A percentile compares a stretch with the other conserved stretches of the same genome.
Conservation (phyloP, 2,797 vertebrate genomes). For the Neosilurus hyrtlii region DNA sequence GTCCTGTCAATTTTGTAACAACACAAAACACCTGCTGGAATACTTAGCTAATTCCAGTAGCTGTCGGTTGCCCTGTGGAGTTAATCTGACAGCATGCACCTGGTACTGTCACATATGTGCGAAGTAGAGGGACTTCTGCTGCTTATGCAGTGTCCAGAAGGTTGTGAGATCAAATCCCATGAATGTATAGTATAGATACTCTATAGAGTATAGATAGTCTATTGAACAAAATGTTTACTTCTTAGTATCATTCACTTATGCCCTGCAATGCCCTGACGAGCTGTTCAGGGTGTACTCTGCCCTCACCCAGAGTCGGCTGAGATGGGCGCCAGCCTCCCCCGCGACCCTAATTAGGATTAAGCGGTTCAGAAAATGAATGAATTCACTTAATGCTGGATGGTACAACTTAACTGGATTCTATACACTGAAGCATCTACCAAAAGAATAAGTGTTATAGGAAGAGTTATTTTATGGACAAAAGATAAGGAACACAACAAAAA, state of each 20-base stretch:
- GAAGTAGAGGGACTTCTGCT: not conserved
- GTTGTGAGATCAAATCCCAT: constrained; percentile 2
- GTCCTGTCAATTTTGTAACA: constrained; percentile 12
- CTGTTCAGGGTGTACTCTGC: no score
- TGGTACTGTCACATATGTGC: constrained; percentile 5
- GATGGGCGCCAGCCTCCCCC: no score
- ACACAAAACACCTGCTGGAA: constrained; percentile 27
- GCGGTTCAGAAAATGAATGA: no score
- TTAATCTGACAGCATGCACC: constrained; percentile 20
- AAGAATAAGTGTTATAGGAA: not conserved
- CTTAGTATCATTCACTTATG: not conserved
- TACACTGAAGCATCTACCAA: not conserved
- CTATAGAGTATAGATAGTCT: no score
- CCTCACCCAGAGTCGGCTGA: no score
- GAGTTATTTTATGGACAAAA: not conserved
- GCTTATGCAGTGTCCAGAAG: not conserved
- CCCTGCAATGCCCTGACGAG: no score
- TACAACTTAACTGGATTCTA: not conserved
- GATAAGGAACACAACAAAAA: not conserved
- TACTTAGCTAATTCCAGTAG: not conserved
- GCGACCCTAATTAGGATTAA: no score
- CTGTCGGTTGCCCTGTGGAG: constrained; percentile 10
- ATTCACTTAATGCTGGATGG: not conserved
- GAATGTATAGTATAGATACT: no score
- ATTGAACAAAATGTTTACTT: not conserved